Base-by-base conservation (phyloP, 2,797 vertebrate species). In the Sebastes steindachneri region DNA sequence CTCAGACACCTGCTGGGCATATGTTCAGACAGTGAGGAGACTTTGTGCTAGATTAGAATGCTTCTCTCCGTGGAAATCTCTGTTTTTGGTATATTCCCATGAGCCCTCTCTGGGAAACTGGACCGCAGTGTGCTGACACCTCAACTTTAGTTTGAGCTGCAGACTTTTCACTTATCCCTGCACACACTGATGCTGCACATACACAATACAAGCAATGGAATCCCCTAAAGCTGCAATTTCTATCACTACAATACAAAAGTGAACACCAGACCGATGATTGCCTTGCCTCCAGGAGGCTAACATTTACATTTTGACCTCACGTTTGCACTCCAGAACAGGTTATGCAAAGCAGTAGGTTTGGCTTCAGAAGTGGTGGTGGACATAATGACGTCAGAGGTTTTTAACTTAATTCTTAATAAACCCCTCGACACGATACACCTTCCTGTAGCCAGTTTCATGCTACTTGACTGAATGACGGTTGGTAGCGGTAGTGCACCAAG, bases 1-100 rank as follows among this genome's bases (percentile, higher is more conserved):
- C 45, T 82, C 35, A 68, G 55, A 66, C 79, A 79, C 73, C 83
- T 83, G 80, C 59, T 45, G 51, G 80, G 45, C 66, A 72, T 65
- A 68, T 60, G 68, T 54, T 80, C 58, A 83, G 57, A 75, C 57
- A 37, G 80, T 11, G 10, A 62, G 37, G 15, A 70, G 37, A 31
- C 26, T 70, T 67, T 63, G 67, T 76, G 55, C 68, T 57, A 35
- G 69, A 82, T 75, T 64, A 84, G 31, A 66, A 28, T n/a, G 28
- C 9, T 55, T 45, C 33, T 66, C 72, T 77, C 33, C 9, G 19
- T 58, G 75, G 65, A 81, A 65, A 79, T 76, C 21, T 73, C 37
- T 65, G 28, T 62, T 74, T 29, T 65, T 66, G 64, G 33, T 65
- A n/a, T 31, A 80, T 71, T 80, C 82, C 69, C 71, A 77, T 45